Evolutionary conservation across 1,140 invertebrate genomes (phyloP), one percentile per base, ranked within the genome.

Genomic region (Brachionus manjavacas): DNA sequence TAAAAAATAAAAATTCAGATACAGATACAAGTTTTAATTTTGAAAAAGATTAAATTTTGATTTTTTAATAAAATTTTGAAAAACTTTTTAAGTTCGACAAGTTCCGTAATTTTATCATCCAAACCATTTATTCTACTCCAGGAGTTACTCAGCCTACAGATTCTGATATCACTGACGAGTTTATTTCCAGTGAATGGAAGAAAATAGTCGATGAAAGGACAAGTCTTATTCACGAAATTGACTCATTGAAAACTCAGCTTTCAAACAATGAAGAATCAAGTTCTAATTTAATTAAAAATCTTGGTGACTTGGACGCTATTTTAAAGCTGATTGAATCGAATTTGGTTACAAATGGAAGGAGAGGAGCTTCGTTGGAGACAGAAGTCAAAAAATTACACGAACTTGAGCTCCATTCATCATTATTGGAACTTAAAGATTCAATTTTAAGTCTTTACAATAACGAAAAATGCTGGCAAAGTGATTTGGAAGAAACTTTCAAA

Each of bases 41-140:
- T n/a, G n/a, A n/a, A n/a, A n/a, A n/a, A n/a, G n/a, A n/a, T n/a
- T n/a, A n/a, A 28, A 64, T 23, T 64, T 64, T 39, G 0, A 23
- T 68, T 80, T 39, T 41, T 83, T 23, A 46, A 14, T 66, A n/a
- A 66, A 49, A 25, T 83, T 68, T 35, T 35, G 46, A n/a, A n/a
- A 8, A 79, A n/a, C n/a, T 16, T 83, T 87, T 87, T 70, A 86
- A 89, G 88, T 70, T 87, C 85, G 89, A 89, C 81, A 85, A 88
- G 9, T 86, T 86, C 85, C 85, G 88, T 14, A 88, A 86, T 84
- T 85, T 87, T 35, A 87, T 89, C 8, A 85, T 89, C 11, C 88
- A 89, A 85, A 85, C 87, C 8, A 86, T 88, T 28, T 89, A 87
- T 85, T 88, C 88, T 12, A 87, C 88, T 3, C 88, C 88, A 8